phyloP scores from a whole-genome alignment of 2,888 invertebrate species.

The Harpalus rubripes region DNA sequence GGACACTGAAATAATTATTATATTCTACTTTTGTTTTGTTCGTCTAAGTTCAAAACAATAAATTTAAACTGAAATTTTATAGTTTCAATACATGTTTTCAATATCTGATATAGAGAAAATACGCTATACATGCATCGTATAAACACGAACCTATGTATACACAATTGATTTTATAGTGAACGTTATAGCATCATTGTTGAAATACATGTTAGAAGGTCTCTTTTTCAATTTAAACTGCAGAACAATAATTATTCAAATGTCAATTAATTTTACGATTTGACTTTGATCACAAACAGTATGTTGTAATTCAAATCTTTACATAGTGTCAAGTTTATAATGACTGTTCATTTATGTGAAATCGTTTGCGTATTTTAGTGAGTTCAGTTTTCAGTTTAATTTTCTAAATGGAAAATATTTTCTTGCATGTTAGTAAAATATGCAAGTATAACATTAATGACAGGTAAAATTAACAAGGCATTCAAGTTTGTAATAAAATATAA shows the following conservation, averaged over 20 bases:
- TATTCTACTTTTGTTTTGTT: no score
- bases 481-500: no score
- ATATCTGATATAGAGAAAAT: background rate
- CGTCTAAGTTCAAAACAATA: background rate
- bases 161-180: background rate
- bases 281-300: background rate
- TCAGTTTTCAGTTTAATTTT: slow-evolving; percentile 9
- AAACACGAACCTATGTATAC: background rate
- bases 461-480: background rate
- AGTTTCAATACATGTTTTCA: background rate
- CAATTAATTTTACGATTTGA: background rate
- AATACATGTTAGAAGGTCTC: background rate
- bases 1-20: no score
- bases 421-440: background rate
- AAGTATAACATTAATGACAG: background rate
- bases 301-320: background rate
- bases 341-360: background rate
- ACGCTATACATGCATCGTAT: background rate
- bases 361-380: slow-evolving; percentile 17
- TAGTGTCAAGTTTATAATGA: background rate
- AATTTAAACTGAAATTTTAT: background rate
- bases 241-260: background rate
- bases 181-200: background rate
- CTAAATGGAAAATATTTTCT: background rate
- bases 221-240: background rate